Conservation (phyloP, 2,113 vertebrate genomes). For the Peucedramus taeniatus region DNA sequence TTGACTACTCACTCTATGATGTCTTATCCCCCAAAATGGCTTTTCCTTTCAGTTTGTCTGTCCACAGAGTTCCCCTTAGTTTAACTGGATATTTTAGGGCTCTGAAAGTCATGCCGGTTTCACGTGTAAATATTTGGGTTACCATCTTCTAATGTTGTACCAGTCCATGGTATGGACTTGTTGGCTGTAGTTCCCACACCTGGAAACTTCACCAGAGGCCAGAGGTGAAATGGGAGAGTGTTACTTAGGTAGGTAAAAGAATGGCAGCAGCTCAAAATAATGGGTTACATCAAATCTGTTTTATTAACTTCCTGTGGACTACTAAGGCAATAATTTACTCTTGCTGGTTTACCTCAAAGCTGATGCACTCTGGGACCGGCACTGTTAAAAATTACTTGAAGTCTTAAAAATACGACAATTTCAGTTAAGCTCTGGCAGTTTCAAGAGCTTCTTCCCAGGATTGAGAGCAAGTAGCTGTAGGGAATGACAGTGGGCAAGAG, state of each 20-base stretch:
- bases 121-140: not conserved
- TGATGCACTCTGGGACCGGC: not conserved
- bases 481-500: not conserved
- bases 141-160: not conserved
- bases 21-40: not conserved
- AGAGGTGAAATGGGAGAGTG: not conserved
- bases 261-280: not conserved
- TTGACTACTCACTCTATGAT: not conserved
- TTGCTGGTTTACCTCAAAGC: not conserved
- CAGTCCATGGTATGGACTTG: not conserved
- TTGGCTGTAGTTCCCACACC: not conserved
- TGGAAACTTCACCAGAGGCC: not conserved
- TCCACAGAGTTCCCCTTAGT: not conserved
- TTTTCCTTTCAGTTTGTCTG: not conserved
- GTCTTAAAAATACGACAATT: not conserved
- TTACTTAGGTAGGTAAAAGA: not conserved
- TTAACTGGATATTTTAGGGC: not conserved
- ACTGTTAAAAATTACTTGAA: not conserved
- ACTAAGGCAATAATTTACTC: not conserved
- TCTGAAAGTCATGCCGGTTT: rapidly evolving
- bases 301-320: not conserved
- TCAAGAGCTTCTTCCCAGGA: not conserved
- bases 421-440: not conserved
- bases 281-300: not conserved
- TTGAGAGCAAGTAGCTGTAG: not conserved